phyloP scores from a whole-genome alignment of 2,797 vertebrate species.

The Rhabdophis nuchalis region DNA sequence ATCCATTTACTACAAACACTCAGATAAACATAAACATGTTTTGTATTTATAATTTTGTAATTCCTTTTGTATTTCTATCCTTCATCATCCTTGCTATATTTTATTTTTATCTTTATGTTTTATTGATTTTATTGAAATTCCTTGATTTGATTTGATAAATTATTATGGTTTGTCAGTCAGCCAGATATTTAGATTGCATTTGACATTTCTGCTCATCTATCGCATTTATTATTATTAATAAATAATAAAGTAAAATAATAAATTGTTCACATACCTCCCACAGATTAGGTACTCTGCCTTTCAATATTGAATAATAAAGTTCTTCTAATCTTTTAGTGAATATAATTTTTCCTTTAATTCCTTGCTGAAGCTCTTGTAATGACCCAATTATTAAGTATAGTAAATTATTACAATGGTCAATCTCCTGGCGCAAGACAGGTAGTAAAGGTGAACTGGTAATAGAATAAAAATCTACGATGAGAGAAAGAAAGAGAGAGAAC shows the following conservation, averaged over 20 bases:
- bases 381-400: slow-evolving; percentile 58
- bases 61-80: neutral
- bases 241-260: neutral
- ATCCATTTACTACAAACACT: neutral
- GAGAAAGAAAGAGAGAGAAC: neutral
- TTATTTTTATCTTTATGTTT: neutral
- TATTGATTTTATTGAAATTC: neutral
- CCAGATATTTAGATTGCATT: neutral
- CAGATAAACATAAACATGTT: neutral
- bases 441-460: slow-evolving; percentile 56
- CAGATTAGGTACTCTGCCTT: slow-evolving; percentile 45
- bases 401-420: slow-evolving; percentile 60
- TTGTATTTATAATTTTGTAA: neutral
- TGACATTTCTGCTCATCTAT: neutral
- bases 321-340: slow-evolving; percentile 62
- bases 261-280: slow-evolving; percentile 60
- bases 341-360: slow-evolving; percentile 58
- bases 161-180: neutral
- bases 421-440: slow-evolving; percentile 64
- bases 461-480: slow-evolving; percentile 48
- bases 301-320: slow-evolving; percentile 49
- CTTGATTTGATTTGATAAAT: neutral
- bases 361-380: slow-evolving; percentile 56
- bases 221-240: neutral
- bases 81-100: neutral